Evolutionary conservation across 2,888 invertebrate genomes (phyloP).

Genomic region (Tetragnatha montana): DNA sequence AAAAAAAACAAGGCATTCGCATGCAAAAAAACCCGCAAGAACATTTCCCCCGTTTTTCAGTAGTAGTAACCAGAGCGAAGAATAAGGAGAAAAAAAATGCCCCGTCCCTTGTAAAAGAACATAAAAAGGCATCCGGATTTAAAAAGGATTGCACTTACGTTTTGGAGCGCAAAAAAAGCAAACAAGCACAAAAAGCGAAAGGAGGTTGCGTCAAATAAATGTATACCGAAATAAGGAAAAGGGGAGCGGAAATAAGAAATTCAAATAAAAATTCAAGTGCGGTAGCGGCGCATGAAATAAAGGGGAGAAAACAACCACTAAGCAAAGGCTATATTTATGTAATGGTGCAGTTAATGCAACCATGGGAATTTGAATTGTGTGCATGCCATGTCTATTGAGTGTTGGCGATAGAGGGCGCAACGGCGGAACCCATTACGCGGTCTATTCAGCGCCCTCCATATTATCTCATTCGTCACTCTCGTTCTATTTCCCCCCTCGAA

Average conservation of each 20-base stretch:
- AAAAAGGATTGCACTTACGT: conserved; percentile 66
- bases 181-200: conserved; percentile 44
- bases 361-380: conserved; percentile 71
- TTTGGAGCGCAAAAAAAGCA: conserved; percentile 44
- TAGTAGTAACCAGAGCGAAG: background rate
- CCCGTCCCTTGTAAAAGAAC: conserved; percentile 44
- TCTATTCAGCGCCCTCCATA: conserved; percentile 68
- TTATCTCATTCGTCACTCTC: conserved; percentile 69
- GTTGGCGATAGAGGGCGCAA: conserved; percentile 51
- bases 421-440: conserved; percentile 60
- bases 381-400: conserved; percentile 71
- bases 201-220: conserved; percentile 52
- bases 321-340: conserved; percentile 71
- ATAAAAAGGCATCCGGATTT: conserved; percentile 63
- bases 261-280: conserved; percentile 60
- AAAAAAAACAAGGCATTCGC: conserved; percentile 27
- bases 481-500: conserved; percentile 56
- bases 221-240: conserved; percentile 50
- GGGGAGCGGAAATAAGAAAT: conserved; percentile 55
- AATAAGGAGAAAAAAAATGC: conserved; percentile 24
- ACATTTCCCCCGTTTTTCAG: background rate
- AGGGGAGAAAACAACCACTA: conserved; percentile 33
- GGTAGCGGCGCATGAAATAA: conserved; percentile 10
- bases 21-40: conserved; percentile 33
- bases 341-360: conserved; percentile 70